Conservation (phyloP, 2,888 invertebrate genomes). For the Clitarchus hookeri region DNA sequence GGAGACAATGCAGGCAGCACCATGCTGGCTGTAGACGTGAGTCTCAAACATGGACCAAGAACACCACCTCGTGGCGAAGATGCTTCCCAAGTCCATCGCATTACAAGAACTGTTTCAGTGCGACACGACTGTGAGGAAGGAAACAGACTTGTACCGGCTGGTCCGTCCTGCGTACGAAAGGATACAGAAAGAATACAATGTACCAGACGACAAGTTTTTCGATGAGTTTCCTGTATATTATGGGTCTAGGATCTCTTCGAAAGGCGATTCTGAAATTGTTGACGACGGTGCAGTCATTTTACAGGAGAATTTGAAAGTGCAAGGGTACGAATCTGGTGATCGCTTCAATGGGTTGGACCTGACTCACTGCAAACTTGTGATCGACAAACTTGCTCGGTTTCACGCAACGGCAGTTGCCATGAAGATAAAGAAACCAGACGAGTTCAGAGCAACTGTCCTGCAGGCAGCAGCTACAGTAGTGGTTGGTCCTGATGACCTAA, state of each 20-base stretch:
- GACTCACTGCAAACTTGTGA: conserved; percentile 15
- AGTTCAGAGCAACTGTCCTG: conserved; percentile 40
- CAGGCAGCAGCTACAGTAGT: conserved; percentile 42
- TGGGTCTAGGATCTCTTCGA: conserved; percentile 50
- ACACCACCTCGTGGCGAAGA: conserved; percentile 50
- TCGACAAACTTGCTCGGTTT: no score
- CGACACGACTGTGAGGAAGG: conserved; percentile 52
- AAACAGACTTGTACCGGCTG: conserved; percentile 50
- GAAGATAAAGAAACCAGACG: conserved; percentile 46
- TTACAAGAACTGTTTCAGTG: conserved; percentile 51
- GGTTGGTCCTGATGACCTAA: not conserved
- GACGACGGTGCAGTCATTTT: conserved; percentile 49
- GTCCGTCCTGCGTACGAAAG: conserved; percentile 48
- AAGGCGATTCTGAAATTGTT: conserved; percentile 47
- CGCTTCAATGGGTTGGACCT: conserved; percentile 50
- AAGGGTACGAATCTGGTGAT: conserved; percentile 49
- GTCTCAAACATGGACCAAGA: conserved; percentile 43
- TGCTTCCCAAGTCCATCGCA: conserved; percentile 51
- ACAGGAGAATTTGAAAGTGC: conserved; percentile 51
- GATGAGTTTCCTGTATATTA: conserved; percentile 49
- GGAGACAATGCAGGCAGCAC: conserved; percentile 68
- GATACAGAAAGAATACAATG: conserved; percentile 47
- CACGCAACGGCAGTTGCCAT: conserved; percentile 46
- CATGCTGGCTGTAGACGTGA: conserved; percentile 56
- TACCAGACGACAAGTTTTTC: conserved; percentile 46